Conservation (phyloP, 37 sponge, comb jelly and placozoan species). For the Axinella damicornis region DNA sequence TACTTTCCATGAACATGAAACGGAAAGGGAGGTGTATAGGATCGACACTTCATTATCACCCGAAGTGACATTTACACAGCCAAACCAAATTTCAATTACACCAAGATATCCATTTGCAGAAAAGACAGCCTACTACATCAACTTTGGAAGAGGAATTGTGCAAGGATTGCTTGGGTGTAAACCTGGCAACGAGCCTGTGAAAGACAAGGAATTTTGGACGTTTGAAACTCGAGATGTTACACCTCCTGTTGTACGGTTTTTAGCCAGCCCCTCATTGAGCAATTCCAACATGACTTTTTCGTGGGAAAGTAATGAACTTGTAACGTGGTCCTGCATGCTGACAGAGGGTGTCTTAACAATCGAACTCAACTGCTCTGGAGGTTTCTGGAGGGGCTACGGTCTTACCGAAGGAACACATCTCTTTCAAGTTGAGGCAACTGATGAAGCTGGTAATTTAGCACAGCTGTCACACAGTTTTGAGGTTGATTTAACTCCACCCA, state of each 20-base stretch:
- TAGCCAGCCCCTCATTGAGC: slow-evolving; percentile 6
- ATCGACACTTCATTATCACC: slow-evolving; percentile 39
- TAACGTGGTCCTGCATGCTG: slow-evolving; percentile 22
- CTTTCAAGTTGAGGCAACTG: slow-evolving; percentile 13
- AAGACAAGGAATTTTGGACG: slow-evolving; percentile 27
- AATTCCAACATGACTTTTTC: slow-evolving; percentile 29
- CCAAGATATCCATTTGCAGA: slow-evolving; percentile 25
- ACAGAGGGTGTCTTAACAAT: background rate
- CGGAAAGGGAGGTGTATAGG: slow-evolving; percentile 11
- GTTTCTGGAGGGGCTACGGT: slow-evolving; percentile 31
- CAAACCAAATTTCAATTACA: slow-evolving; percentile 3
- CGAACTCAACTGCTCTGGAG: slow-evolving; percentile 34
- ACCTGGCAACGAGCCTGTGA: slow-evolving; percentile 49
- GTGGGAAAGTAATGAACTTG: slow-evolving; percentile 35
- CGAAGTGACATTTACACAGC: slow-evolving; percentile 1
- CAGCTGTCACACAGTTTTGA: slow-evolving; percentile 13
- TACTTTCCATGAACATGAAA: slow-evolving; percentile 10
- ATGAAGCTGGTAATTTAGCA: slow-evolving; percentile 42
- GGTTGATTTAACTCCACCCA: slow-evolving; percentile 48
- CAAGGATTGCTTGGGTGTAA: slow-evolving; percentile 30
- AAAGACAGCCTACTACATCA: slow-evolving; percentile 23
- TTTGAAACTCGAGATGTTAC: slow-evolving; percentile 53
- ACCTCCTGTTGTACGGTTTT: slow-evolving; percentile 28
- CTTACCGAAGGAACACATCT: slow-evolving; percentile 18
- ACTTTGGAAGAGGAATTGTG: slow-evolving; percentile 35